These are phyloP conservation scores for Eulemur coronatus DNA, from an alignment of 2,797 vertebrate species.

Conservation along the genomic window DNA sequence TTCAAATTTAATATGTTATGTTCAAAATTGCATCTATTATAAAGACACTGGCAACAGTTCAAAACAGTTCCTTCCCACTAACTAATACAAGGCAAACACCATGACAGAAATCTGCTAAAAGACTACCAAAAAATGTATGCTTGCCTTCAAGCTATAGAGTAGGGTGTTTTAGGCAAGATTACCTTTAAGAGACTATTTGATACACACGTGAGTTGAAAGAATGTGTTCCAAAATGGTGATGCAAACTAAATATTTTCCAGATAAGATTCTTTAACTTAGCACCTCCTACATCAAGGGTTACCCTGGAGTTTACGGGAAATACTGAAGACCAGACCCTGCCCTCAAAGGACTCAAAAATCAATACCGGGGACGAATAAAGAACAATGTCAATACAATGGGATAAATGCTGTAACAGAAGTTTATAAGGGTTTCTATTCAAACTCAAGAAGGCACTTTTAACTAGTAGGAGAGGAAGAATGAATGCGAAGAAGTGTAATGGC, in stretches of 20 bases:
- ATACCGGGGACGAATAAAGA: background rate
- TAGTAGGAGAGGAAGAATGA: background rate
- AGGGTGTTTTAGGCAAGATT: slow-evolving; percentile 35
- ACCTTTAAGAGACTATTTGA: background rate
- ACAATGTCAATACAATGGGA: background rate
- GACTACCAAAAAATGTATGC: background rate
- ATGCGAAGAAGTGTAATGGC: background rate
- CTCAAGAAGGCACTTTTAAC: background rate
- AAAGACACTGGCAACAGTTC: background rate
- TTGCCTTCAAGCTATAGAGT: background rate
- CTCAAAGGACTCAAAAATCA: background rate
- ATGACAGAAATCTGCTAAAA: slow-evolving; percentile 20
- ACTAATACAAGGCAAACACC: slow-evolving; percentile 3
- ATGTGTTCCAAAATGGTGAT: slow-evolving; percentile 24
- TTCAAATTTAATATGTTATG: background rate
- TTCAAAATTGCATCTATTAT: background rate
- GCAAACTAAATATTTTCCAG: background rate
- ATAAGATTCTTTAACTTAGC: background rate
- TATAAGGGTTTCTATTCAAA: background rate
- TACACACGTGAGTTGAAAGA: background rate
- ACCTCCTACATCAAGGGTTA: background rate
- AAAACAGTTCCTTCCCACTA: background rate
- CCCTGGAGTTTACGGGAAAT: background rate
- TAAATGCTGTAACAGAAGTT: background rate
- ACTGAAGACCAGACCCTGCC: background rate